Evolutionary conservation across 92 coral and sea anemone genomes (phyloP).

Genomic region (Zoanthus sociatus): DNA sequence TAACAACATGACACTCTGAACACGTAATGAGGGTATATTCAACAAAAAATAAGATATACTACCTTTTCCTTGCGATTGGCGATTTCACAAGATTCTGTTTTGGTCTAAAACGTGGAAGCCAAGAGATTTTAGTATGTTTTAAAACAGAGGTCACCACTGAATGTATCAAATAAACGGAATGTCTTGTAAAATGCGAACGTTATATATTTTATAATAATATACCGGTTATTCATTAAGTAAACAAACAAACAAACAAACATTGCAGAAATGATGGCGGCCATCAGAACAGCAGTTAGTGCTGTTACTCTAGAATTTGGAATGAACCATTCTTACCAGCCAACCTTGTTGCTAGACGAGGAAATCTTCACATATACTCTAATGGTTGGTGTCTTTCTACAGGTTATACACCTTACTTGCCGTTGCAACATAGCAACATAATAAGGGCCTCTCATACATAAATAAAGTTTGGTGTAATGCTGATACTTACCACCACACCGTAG

Average conservation of each 20-base stretch:
- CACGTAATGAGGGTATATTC: neutral
- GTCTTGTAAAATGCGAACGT: too few species aligned
- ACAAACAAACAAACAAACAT: neutral
- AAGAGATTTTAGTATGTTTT: neutral
- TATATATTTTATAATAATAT: too few species aligned
- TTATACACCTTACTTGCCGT: neutral
- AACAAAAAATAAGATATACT: neutral
- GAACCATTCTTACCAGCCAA: neutral
- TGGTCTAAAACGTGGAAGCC: slow-evolving; percentile 22
- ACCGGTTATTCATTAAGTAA: too few species aligned
- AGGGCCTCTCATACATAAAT: too few species aligned
- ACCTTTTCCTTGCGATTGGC: slow-evolving; percentile 34
- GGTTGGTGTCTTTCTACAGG: neutral
- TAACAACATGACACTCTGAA: neutral
- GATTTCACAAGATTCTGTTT: slow-evolving; percentile 15
- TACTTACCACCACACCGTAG: slow-evolving; percentile 33
- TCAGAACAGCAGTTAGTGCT: neutral
- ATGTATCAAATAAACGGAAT: neutral
- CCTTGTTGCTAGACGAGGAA: neutral
- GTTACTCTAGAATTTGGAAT: neutral
- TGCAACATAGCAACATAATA: too few species aligned
- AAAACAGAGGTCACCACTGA: neutral
- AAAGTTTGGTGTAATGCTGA: neutral
- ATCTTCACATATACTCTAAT: neutral
- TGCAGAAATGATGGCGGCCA: neutral